Conservation (phyloP, 2,113 vertebrate species). For the Strix uralensis region DNA sequence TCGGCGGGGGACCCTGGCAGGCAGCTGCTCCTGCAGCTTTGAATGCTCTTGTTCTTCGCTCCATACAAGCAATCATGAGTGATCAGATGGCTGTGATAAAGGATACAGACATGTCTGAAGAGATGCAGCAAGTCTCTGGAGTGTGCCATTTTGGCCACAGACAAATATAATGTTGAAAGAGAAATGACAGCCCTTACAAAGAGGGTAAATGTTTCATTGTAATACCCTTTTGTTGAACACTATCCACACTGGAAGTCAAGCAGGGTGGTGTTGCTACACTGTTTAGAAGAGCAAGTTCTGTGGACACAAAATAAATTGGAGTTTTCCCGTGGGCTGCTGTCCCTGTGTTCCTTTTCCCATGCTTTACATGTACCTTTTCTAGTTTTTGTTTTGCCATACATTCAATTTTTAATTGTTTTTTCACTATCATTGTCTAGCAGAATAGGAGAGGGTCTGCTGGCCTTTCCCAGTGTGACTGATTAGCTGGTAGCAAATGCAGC, state of each 20-base stretch:
- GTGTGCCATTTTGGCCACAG: slow-evolving; percentile 81
- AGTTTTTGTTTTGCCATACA: neutral
- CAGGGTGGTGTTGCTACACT: rapidly evolving
- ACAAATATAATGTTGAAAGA: slow-evolving; percentile 87
- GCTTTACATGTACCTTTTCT: neutral
- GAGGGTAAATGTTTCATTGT: slow-evolving; percentile 64
- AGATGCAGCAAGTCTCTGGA: slow-evolving; percentile 84
- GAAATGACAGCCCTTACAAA: slow-evolving; percentile 84
- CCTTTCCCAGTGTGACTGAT: neutral
- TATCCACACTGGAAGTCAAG: neutral
- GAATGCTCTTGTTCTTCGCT: rapidly evolving
- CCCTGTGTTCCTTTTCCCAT: neutral
- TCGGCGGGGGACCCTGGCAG: too few relatives aligned
- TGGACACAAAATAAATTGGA: rapidly evolving
- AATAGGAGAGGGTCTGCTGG: neutral
- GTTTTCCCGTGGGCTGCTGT: neutral
- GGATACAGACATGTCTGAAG: slow-evolving; percentile 82
- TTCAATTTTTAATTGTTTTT: neutral
- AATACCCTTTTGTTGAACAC: neutral
- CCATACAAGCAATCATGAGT: slow-evolving; percentile 64
- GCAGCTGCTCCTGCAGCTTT: rapidly evolving
- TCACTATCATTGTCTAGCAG: too few relatives aligned
- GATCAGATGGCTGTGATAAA: slow-evolving; percentile 83
- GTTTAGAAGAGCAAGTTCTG: neutral
- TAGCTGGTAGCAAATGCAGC: neutral